Evolutionary conservation across 2,797 vertebrate genomes (phyloP), one percentile per base, ranked within the genome.

Genomic region (Otolemur crassicaudatus): DNA sequence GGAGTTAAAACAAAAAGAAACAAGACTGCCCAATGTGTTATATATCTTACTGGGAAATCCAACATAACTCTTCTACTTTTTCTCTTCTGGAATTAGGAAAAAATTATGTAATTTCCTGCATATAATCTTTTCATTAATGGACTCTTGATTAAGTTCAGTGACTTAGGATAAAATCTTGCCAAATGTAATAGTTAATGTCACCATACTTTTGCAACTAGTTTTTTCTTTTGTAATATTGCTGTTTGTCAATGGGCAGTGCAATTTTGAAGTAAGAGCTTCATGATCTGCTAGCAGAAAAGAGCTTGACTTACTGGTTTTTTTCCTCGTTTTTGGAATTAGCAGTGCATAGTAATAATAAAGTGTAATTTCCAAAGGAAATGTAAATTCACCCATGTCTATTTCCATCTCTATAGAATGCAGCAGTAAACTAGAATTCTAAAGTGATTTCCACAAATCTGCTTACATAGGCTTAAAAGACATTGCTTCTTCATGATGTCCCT

Each of bases 231-330:
- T 90, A 73, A 31, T 31, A 83, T 40, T 40, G 69, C 25, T 93
- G 29, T 83, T 80, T 25, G 8, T 90, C 85, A 63, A 56, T 82
- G 31, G 72, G 53, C 25, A 79, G 34, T 76, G 6, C 34, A 80
- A 23, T 93, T 77, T 91, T 95, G 65, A 85, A 77, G 79, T 67
- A 83, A 83, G 63, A 53, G 8, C 65, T 87, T 61, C 23, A 75
- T 25, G 85, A 8, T 77, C 49, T 76, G 60, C 76, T 69, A n/a
- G 17, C 40, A 37, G 60, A 53, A 37, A 79, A 86, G 75, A 67
- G 31, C 34, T 88, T 81, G 16, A 73, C 37, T 70, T 69, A 14
- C 2, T 0, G 7, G 31, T 91, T 72, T 77, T 73, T 53, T 13
- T 53, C 3, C 23, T 31, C 23, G 0, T 31, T 88, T 5, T 14